These are phyloP conservation scores for Campoletis raptor DNA, from an alignment of 2,888 invertebrate genomes.

Conservation along the genomic window DNA sequence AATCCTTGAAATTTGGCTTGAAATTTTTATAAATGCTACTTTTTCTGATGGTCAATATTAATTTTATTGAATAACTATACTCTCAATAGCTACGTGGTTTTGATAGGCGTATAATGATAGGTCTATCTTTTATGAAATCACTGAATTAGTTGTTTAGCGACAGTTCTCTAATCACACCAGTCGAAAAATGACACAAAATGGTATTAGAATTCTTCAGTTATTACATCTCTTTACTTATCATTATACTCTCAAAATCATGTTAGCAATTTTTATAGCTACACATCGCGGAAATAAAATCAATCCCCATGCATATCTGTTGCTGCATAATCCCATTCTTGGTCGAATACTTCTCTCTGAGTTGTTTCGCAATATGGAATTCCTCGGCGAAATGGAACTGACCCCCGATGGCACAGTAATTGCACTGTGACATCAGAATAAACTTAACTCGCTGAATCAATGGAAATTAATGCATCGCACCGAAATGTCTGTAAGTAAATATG, in stretches of 20 bases:
- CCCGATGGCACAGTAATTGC: constrained; percentile 55
- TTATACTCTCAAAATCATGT: neutral
- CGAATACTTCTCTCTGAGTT: neutral
- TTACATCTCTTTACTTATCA: neutral
- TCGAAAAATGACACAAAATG: neutral
- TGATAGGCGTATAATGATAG: too few relatives aligned
- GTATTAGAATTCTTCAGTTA: neutral
- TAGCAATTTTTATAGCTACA: neutral
- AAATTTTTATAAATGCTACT: too few relatives aligned
- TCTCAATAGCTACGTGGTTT: too few relatives aligned
- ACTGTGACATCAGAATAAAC: constrained; percentile 55
- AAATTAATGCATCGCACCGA: constrained; percentile 40
- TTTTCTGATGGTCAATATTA: too few relatives aligned
- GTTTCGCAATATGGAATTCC: constrained; percentile 41
- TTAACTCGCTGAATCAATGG: constrained; percentile 45
- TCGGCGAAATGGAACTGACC: constrained; percentile 39
- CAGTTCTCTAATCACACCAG: neutral
- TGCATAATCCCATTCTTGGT: neutral
- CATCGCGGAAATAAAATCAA: neutral
- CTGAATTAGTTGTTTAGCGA: neutral
- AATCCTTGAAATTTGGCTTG: too few relatives aligned
- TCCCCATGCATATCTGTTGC: neutral
- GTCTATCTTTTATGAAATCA: neutral
- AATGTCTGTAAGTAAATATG: constrained; percentile 22
- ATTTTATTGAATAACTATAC: too few relatives aligned